These are phyloP conservation scores for Pammene aurita DNA, from an alignment of 2,888 invertebrate genomes.

Conservation along the genomic window DNA sequence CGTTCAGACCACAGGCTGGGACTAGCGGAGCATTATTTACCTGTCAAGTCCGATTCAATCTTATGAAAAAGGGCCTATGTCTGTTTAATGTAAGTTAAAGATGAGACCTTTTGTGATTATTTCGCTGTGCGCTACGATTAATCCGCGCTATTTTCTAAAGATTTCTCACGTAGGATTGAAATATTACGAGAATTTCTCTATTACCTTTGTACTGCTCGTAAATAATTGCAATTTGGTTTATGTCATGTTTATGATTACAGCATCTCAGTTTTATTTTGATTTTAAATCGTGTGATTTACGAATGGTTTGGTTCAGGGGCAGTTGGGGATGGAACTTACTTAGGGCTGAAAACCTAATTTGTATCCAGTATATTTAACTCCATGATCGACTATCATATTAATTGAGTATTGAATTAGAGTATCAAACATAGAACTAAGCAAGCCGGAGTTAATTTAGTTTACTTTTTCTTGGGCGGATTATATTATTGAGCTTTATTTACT, in stretches of 20 bases:
- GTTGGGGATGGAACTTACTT: too few relatives aligned
- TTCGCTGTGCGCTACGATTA: conserved; percentile 12
- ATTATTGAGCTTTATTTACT: too few relatives aligned
- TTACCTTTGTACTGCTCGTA: conserved; percentile 1
- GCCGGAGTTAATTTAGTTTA: too few relatives aligned
- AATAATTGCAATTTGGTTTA: background rate
- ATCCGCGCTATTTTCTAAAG: conserved; percentile 16
- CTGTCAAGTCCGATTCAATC: conserved; percentile 9
- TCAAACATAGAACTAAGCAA: too few relatives aligned
- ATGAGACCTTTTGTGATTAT: background rate
- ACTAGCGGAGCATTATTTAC: conserved; percentile 27
- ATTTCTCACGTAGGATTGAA: conserved; percentile 22
- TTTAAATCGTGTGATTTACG: too few relatives aligned
- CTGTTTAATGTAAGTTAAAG: background rate
- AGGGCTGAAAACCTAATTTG: too few relatives aligned
- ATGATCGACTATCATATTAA: too few relatives aligned
- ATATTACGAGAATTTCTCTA: conserved; percentile 9
- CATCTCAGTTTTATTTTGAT: too few relatives aligned
- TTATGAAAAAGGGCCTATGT: background rate
- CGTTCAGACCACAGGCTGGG: background rate
- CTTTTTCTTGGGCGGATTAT: too few relatives aligned
- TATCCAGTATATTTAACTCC: too few relatives aligned
- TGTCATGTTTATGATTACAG: background rate
- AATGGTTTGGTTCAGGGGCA: too few relatives aligned
- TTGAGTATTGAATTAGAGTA: too few relatives aligned